phyloP scores from a whole-genome alignment of 2,888 invertebrate species.

The Melinaea menophilus region DNA sequence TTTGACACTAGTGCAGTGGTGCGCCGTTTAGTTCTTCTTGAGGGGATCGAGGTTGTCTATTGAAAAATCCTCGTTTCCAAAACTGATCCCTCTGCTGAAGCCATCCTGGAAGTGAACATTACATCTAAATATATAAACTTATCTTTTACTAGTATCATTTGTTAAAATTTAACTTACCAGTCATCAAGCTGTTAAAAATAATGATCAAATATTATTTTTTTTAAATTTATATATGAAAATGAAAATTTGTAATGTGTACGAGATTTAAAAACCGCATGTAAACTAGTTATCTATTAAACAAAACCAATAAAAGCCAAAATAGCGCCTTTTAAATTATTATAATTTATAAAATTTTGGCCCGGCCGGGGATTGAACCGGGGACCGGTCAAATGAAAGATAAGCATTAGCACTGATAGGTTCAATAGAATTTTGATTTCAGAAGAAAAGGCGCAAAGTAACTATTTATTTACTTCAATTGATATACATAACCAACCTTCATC shows the following conservation, averaged over 20 bases:
- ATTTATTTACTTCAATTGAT: constrained; percentile 6
- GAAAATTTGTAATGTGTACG: too few relatives aligned
- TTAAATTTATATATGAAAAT: constrained; percentile 10
- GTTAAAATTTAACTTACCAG: constrained; percentile 47
- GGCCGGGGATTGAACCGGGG: too few relatives aligned
- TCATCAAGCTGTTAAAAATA: constrained; percentile 48
- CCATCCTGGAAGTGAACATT: constrained; percentile 83
- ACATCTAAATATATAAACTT: constrained; percentile 11
- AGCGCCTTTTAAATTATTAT: too few relatives aligned
- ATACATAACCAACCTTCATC: constrained; percentile 83
- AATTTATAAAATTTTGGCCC: too few relatives aligned
- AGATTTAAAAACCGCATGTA: too few relatives aligned
- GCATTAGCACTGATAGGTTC: too few relatives aligned
- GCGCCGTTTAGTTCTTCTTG: constrained; percentile 81
- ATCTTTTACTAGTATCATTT: constrained; percentile 4
- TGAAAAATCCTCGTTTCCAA: constrained; percentile 96
- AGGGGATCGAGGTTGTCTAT: constrained; percentile 96
- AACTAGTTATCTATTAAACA: too few relatives aligned
- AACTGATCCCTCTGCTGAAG: constrained; percentile 90
- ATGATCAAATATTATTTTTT: constrained; percentile 23
- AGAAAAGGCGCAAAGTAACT: too few relatives aligned
- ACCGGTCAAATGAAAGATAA: too few relatives aligned
- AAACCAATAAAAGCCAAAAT: too few relatives aligned
- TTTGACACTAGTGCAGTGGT: constrained; percentile 17
- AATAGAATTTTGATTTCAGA: too few relatives aligned